Evolutionary conservation across 1,140 invertebrate genomes (phyloP), one percentile per base, ranked within the genome.

Genomic region (Diploscapter pachys): DNA sequence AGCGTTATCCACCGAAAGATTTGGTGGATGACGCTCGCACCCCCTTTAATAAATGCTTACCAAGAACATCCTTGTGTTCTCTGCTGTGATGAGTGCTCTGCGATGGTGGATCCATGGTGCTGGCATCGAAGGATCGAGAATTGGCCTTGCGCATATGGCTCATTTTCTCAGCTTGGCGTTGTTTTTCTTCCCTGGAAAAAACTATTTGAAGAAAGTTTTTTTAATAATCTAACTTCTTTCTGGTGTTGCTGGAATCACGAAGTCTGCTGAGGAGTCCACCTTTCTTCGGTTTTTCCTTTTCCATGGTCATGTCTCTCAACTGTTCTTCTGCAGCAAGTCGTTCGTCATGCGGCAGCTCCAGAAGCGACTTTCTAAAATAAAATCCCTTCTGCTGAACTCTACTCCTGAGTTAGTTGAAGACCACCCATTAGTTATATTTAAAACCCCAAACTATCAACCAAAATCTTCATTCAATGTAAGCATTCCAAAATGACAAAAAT

Each of bases 331-430:
- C 82, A 4, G 67, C 69, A 48, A 74, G 63, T 11, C 83, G 76
- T 71, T 84, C 82, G 61, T 84, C 82, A 64, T 75, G 72, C 4
- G 82, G 74, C 55, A 84, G 55, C 64, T 84, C 83, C 48, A 83
- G 67, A 49, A 82, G 63, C 61, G 75, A 73, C 63, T 77, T 68
- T 62, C 82, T 84, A 66, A 69, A 84, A 78, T 31, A 61, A 31
- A n/a, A 55, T 52, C 8, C 48, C 53, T 52, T 1, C 31, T 31
- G 0, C 31, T 31, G 31, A 31, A 31, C 31, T 31, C 31, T 31
- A 31, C 31, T 31, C 31, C 31, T 31, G 31, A 31, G 31, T 31
- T 31, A 31, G 31, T 31, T 31, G 31, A 31, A 31, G 31, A 31
- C 31, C 31, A 31, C 31, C 31, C 31, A 31, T 31, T 31, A 31